phyloP scores from a whole-genome alignment of 2,888 invertebrate species.

The Carabus problematicus region DNA sequence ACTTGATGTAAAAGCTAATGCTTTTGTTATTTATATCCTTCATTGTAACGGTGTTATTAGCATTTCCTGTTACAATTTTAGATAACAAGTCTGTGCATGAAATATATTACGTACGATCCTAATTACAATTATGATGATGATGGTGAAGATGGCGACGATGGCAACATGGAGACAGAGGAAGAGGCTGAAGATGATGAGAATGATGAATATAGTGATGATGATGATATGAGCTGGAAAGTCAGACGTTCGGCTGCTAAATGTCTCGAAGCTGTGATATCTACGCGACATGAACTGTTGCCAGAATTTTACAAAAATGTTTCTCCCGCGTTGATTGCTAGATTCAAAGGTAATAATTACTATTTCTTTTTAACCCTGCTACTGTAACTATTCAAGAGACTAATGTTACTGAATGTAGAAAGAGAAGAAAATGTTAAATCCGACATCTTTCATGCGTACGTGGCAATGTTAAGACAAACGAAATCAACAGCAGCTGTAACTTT shows the following conservation, averaged over 20 bases:
- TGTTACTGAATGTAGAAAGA: conserved; percentile 71
- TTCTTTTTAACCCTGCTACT: background rate
- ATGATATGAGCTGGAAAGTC: conserved; percentile 99
- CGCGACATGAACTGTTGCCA: conserved; percentile 87
- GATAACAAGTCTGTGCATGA: conserved; percentile 87
- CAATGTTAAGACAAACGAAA: conserved; percentile 88
- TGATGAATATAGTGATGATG: conserved; percentile 98
- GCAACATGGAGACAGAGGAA: conserved; percentile 73
- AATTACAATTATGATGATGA: conserved; percentile 99
- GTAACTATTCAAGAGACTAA: background rate
- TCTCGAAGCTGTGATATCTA: conserved; percentile 92
- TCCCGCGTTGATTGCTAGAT: conserved; percentile 88
- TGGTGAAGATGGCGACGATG: conserved; percentile 74
- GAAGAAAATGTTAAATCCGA: conserved; percentile 99
- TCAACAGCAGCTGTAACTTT: conserved; percentile 70
- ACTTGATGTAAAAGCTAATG: too few species aligned
- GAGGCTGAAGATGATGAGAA: conserved; percentile 80
- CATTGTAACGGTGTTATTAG: too few species aligned
- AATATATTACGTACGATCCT: conserved; percentile 95
- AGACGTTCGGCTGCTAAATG: conserved; percentile 97
- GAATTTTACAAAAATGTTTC: conserved; percentile 90
- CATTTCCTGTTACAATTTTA: conserved; percentile 51
- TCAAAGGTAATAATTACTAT: conserved; percentile 73
- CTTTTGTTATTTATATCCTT: background rate
- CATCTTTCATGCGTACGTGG: conserved; percentile 95